Conservation (phyloP, 2,113 vertebrate species). For the Chloropsis cyanopogon region DNA sequence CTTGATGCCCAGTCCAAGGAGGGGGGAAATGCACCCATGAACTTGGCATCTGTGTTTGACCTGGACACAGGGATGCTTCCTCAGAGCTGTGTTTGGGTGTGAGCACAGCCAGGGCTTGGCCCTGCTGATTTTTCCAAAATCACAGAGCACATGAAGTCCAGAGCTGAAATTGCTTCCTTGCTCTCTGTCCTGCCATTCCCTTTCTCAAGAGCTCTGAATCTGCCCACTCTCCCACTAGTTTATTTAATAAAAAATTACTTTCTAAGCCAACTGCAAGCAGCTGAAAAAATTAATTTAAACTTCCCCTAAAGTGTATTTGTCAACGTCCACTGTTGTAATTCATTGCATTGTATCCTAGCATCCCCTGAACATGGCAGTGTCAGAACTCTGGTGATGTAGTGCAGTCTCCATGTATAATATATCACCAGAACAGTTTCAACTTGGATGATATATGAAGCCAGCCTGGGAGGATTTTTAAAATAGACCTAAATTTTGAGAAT, state of each 20-base stretch:
- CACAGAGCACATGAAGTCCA: background rate
- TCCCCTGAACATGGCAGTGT: slow-evolving; percentile 66
- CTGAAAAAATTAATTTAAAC: slow-evolving; percentile 77
- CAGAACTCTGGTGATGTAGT: slow-evolving; percentile 72
- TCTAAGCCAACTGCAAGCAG: slow-evolving; percentile 69
- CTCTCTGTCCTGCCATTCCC: background rate
- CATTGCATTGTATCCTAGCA: slow-evolving; percentile 67
- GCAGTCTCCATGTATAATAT: slow-evolving; percentile 63
- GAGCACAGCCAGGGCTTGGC: background rate
- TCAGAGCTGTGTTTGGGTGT: background rate
- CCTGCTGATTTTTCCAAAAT: background rate
- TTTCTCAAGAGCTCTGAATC: background rate
- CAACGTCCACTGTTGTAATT: slow-evolving; percentile 72
- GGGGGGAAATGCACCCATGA: fast-evolving
- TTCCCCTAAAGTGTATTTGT: slow-evolving; percentile 70
- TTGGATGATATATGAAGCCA: slow-evolving; percentile 68
- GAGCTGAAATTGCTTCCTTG: background rate
- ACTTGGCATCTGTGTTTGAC: background rate
- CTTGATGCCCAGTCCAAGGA: background rate
- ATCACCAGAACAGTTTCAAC: slow-evolving; percentile 67
- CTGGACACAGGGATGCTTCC: background rate
- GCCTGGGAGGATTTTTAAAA: slow-evolving; percentile 68
- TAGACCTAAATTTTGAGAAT: slow-evolving; percentile 59
- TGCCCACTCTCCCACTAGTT: slow-evolving; percentile 48
- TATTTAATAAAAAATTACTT: slow-evolving; percentile 73